Evolutionary conservation across 2,113 vertebrate species (phyloP).

Genomic region (Chauna torquata): DNA sequence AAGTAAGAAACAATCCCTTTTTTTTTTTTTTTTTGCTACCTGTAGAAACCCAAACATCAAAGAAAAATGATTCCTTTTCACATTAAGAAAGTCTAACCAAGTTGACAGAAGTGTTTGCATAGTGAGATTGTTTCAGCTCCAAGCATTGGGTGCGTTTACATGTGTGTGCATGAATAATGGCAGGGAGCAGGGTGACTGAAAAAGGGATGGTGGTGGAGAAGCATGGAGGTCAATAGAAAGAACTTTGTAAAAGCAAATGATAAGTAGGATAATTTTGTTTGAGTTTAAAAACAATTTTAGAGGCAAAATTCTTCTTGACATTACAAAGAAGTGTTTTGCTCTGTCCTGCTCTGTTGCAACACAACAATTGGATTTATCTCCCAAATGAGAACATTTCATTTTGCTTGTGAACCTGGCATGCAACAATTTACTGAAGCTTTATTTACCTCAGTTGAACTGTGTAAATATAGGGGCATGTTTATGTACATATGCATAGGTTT

Average conservation of each 20-base stretch:
- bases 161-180: accelerated
- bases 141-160: accelerated
- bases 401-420: background rate
- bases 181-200: background rate
- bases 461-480: background rate
- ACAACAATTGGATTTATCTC: background rate
- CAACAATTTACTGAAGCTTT: background rate
- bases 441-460: background rate
- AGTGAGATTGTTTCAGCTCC: background rate
- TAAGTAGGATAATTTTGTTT: background rate
- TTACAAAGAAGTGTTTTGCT: background rate
- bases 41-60: background rate
- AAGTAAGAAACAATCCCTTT: background rate
- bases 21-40: too few relatives aligned
- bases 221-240: accelerated
- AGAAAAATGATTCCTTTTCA: background rate
- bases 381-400: background rate
- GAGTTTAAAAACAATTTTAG: background rate
- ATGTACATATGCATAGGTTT: background rate
- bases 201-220: background rate
- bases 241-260: background rate
- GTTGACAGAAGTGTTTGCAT: background rate
- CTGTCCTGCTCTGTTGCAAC: background rate
- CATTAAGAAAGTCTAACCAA: background rate
- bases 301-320: background rate